A percentile compares a stretch with the other conserved stretches of the same genome.
Conservation (phyloP, 2,888 invertebrate genomes). For the Strigamia maritima region DNA sequence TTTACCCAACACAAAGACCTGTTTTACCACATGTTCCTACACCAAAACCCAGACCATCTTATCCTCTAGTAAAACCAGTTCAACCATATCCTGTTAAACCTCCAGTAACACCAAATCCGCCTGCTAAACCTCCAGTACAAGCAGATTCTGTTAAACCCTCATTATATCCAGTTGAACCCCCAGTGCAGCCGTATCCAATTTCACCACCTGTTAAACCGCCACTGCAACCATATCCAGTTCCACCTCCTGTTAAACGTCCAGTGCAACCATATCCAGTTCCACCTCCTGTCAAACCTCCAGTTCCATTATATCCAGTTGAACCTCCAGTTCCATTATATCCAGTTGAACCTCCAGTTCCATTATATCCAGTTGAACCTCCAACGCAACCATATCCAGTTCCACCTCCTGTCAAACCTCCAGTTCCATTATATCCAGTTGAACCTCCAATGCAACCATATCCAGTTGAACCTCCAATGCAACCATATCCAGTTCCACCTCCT, state of each 20-base stretch:
- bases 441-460: neutral
- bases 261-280: neutral
- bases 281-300: neutral
- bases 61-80: neutral
- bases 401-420: neutral
- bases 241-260: neutral
- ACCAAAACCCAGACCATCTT: neutral
- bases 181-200: neutral
- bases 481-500: neutral
- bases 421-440: no score
- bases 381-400: neutral
- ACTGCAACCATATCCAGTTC: neutral
- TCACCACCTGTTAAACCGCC: neutral
- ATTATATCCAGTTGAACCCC: neutral
- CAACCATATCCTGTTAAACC: neutral
- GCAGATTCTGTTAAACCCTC: neutral
- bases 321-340: no score
- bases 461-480: neutral
- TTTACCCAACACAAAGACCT: no score
- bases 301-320: neutral
- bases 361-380: neutral
- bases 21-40: no score
- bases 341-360: neutral
- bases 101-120: neutral
- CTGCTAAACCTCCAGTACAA: neutral